These are phyloP conservation scores for Dysdera silvatica DNA, from an alignment of 1,140 invertebrate species.

Conservation along the genomic window DNA sequence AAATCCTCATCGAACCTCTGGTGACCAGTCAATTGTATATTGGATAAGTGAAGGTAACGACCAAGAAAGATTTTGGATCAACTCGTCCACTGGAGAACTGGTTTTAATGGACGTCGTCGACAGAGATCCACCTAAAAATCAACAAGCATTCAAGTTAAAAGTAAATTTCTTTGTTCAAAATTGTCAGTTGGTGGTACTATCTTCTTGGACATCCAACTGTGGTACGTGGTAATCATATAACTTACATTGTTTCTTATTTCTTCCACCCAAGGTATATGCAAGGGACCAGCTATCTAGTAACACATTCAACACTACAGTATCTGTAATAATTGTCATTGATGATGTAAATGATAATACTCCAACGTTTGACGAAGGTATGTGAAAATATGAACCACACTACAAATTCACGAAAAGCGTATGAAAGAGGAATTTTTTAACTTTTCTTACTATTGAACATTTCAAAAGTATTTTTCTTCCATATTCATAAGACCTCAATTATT, in stretches of 20 bases:
- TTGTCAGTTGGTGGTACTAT: not conserved
- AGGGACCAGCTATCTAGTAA: constrained; percentile 36
- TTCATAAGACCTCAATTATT: not conserved
- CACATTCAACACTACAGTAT: constrained; percentile 39
- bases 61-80: constrained; percentile 41
- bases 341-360: constrained; percentile 49
- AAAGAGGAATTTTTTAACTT: too few relatives aligned
- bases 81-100: constrained; percentile 42
- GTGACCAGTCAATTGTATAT: constrained; percentile 36
- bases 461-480: too few relatives aligned
- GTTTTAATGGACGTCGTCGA: constrained; percentile 38
- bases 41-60: constrained; percentile 33
- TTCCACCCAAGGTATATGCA: constrained; percentile 28
- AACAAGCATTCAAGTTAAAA: constrained; percentile 34
- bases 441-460: too few relatives aligned
- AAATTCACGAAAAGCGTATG: too few relatives aligned
- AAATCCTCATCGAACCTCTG: constrained; percentile 26
- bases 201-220: too few relatives aligned
- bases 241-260: too few relatives aligned
- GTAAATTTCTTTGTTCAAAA: constrained; percentile 15
- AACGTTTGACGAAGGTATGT: constrained; percentile 40
- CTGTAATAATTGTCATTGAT: constrained; percentile 40
- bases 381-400: too few relatives aligned
- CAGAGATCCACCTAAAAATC: constrained; percentile 36
- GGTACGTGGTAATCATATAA: too few relatives aligned